These are phyloP conservation scores for Seira ritae DNA, from an alignment of 2,888 invertebrate genomes.

Conservation along the genomic window DNA sequence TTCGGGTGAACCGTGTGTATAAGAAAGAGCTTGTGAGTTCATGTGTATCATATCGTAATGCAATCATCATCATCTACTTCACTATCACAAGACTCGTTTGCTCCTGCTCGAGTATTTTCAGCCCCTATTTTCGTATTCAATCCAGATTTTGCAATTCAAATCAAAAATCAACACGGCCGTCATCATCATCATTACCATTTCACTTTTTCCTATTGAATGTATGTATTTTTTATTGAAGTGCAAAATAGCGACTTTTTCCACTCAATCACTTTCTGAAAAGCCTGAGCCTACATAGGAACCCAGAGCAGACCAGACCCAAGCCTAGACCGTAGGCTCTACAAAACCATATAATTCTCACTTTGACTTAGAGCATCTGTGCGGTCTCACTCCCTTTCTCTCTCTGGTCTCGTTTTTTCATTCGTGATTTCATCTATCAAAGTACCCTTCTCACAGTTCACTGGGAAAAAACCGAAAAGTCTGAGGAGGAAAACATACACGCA, in stretches of 20 bases:
- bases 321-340: background rate
- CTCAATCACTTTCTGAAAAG: slow-evolving; percentile 41
- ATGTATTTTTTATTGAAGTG: slow-evolving; percentile 22
- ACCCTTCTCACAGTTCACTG: slow-evolving; percentile 3
- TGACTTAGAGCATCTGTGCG: no score
- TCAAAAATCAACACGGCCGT: slow-evolving; percentile 30
- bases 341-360: no score
- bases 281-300: no score
- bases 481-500: background rate
- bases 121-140: slow-evolving; percentile 14
- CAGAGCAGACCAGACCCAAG: background rate
- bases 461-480: no score
- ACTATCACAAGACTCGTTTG: background rate
- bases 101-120: background rate
- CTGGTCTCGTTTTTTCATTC: background rate
- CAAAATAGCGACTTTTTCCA: slow-evolving; percentile 33
- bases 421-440: background rate
- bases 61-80: background rate
- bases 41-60: background rate
- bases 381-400: background rate
- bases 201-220: background rate
- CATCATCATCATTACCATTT: slow-evolving; percentile 22
- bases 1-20: no score
- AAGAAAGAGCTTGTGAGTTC: background rate
- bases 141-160: slow-evolving; percentile 56